Evolutionary conservation across 2,888 invertebrate genomes (phyloP), one percentile per base, ranked within the genome.

Genomic region (Cactoblastis cactorum): DNA sequence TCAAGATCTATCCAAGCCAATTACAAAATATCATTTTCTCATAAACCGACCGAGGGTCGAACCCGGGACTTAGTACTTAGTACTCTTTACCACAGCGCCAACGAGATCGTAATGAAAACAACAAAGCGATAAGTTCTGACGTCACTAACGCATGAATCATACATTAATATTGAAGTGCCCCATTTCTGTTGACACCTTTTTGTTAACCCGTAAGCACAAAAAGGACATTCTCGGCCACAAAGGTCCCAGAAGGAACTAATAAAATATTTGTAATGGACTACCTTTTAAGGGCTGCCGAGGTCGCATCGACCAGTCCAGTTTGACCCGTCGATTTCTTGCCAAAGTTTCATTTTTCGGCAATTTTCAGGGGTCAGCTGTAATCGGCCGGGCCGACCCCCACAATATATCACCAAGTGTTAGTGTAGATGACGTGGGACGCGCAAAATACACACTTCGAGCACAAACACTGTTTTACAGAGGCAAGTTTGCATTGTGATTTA

Each of bases 201-300:
- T 61, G 57, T 50, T 49, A 49, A 52, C 54, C 54, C 46, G 48
- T 43, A 47, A 38, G 46, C 22, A 45, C 53, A 53, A 56, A 57
- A 59, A 54, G 55, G 58, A 51, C 57, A 53, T 46, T 48, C 52
- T 56, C 52, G 45, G 43, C 51, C 53, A 56, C 58, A 55, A 59
- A 61, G 50, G 57, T 52, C 53, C 50, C 52, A 47, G 48, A 45
- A 51, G 50, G 54, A 58, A 55, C 57, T 63, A 63, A 61, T 63
- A 63, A 63, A 63, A 63, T 61, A 63, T 62, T 62, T 63, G 56
- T 57, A 57, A 59, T 59, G 54, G 57, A 58, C 58, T 51, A 52
- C 53, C 52, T 49, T 53, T 52, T 57, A 52, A 43, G 52, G 49
- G 48, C 19, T 49, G 50, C 51, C 50, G 41, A 32, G 35, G 32